Base-by-base conservation (phyloP, 2,888 invertebrate species). In the Harpagoxenus sublaevis region DNA sequence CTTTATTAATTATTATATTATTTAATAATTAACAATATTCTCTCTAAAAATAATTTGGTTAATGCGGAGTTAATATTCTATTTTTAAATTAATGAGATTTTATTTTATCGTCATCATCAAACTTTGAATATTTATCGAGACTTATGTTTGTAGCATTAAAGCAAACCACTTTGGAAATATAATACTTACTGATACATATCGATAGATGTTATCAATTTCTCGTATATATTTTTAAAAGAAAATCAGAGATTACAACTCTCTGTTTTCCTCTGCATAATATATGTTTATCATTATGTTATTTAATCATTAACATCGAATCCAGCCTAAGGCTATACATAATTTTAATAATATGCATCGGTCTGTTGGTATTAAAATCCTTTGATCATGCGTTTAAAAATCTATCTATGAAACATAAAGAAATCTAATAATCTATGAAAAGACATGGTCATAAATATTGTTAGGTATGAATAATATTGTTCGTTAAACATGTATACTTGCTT, bases 61-160 rank as follows among this genome's bases (percentile, higher is more conserved):
- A 18, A n/a, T 4, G 12, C 12, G 8, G 2, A n/a, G 18, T 70
- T 70, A 35, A 51, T 10, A 48, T 68, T 48, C 18, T 39, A 39
- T 55, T 55, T 23, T 12, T 4, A 71, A 71, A 35, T 71, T 23
- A 18, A 55, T 23, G 35, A 39, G 39, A 39, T 57, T 39, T 18
- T 42, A 39, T 55, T 62, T 42, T 12, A 28, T 42, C 18, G 6
- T 57, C 10, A 60, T 62, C 8, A 28, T 62, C 8, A 28, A 71
- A 42, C 28, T 42, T 42, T 5, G 3, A 60, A 60, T 73, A 60
- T 73, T 62, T 73, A 73, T 62, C 39, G 23, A 42, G 18, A 28
- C 12, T 53, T 53, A 1, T 15, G 15, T 10, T 39, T 1, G 23
- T 39, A 42, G 28, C 18, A 28, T 73, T 28, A 74, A 60, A 45